A percentile compares a stretch with the other conserved stretches of the same genome.
These are phyloP conservation scores for Sardina pilchardus DNA, from an alignment of 2,113 vertebrate genomes.

Conservation along the genomic window DNA sequence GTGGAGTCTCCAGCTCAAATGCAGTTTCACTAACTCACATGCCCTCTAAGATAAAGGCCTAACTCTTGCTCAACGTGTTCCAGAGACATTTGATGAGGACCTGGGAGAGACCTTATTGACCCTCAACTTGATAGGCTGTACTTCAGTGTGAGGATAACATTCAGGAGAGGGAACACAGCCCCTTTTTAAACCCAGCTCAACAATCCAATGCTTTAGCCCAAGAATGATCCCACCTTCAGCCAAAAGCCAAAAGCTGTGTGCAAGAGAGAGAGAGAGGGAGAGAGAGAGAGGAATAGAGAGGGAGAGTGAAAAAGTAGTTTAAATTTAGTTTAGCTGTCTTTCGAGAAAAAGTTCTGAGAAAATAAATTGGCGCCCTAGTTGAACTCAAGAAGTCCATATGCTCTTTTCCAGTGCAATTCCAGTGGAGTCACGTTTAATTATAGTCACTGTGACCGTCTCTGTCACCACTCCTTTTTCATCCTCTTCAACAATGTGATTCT, in stretches of 20 bases:
- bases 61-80: neutral
- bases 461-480: neutral
- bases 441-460: neutral
- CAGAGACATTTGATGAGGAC: neutral
- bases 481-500: neutral
- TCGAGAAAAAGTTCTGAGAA: neutral
- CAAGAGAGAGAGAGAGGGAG: neutral
- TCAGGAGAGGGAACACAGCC: neutral
- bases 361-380: neutral
- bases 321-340: neutral
- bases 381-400: neutral
- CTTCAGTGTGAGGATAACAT: neutral
- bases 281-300: neutral
- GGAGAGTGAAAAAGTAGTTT: neutral
- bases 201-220: neutral
- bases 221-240: neutral
- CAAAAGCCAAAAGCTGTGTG: neutral
- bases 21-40: constrained; percentile 3
- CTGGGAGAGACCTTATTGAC: neutral
- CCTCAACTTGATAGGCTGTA: neutral
- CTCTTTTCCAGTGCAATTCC: neutral
- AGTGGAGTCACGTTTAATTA: neutral
- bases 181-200: neutral
- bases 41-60: neutral
- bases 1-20: neutral